Evolutionary conservation across 2,113 vertebrate species (phyloP).

Genomic region (Tetraodon nigroviridis): DNA sequence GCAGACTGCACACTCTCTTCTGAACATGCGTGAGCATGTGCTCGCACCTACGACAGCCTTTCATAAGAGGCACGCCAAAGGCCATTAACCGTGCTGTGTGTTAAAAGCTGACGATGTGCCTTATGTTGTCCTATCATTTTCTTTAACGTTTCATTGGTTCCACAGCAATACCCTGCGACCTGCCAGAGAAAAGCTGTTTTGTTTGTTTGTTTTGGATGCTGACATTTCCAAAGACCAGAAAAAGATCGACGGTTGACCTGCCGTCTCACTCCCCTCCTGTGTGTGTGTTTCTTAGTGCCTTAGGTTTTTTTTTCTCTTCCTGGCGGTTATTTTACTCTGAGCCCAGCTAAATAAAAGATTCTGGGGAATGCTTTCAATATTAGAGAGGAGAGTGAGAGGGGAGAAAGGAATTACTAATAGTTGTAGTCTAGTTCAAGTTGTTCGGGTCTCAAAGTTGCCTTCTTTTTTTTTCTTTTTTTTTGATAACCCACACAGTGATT

Average conservation of each 20-base stretch:
- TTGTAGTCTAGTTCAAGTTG: constrained; percentile 51
- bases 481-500: constrained; percentile 56
- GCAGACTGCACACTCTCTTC: constrained; percentile 56
- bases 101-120: too few relatives aligned
- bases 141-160: too few relatives aligned
- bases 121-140: too few relatives aligned
- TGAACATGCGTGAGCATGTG: constrained; percentile 35
- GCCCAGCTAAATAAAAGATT: constrained; percentile 34
- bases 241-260: constrained; percentile 60
- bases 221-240: constrained; percentile 63
- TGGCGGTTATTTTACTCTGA: constrained; percentile 19
- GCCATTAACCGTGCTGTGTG: too few relatives aligned
- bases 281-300: constrained; percentile 26
- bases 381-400: constrained; percentile 37
- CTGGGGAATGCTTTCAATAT: constrained; percentile 39
- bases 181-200: constrained; percentile 17
- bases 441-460: constrained; percentile 51
- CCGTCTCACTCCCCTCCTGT: constrained; percentile 24
- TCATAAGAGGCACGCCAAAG: constrained; percentile 16
- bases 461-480: background rate
- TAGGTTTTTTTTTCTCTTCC: constrained; percentile 17
- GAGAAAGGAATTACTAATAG: constrained; percentile 52
- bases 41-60: constrained; percentile 26
- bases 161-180: constrained; percentile 46
- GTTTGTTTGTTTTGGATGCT: constrained; percentile 35